Percentiles rank a stretch among this genome's conserved stretches.
Conservation (phyloP, 2,888 invertebrate species). For the Polietes domitor region DNA sequence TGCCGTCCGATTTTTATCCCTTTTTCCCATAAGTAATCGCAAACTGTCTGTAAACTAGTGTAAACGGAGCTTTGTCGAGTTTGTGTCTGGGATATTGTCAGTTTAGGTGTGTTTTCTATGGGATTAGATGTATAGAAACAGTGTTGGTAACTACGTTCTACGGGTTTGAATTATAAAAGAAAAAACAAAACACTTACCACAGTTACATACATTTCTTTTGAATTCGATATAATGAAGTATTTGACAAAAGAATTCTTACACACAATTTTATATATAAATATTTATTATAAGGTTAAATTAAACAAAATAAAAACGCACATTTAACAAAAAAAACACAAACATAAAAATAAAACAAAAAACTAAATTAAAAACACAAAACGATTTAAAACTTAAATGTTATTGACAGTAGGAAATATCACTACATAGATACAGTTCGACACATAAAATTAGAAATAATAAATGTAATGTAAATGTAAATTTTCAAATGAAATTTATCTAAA, state of each 20-base stretch:
- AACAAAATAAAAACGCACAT: slow-evolving; percentile 37
- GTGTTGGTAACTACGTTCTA: neutral
- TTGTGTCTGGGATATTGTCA: slow-evolving; percentile 4
- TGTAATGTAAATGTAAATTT: slow-evolving; percentile 5
- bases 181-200: slow-evolving; percentile 57
- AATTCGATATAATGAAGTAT: slow-evolving; percentile 24
- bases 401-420: slow-evolving; percentile 66
- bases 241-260: slow-evolving; percentile 48
- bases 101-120: slow-evolving; percentile 4
- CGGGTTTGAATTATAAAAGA: slow-evolving; percentile 16
- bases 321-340: no score
- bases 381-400: slow-evolving; percentile 62
- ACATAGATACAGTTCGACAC: slow-evolving; percentile 39
- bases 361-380: slow-evolving; percentile 38
- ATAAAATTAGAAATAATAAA: slow-evolving; percentile 27
- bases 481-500: slow-evolving; percentile 22
- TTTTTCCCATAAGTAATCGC: no score
- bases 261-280: slow-evolving; percentile 56
- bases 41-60: no score
- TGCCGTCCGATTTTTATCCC: no score
- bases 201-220: slow-evolving; percentile 33
- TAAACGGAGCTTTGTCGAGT: neutral
- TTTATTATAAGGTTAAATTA: slow-evolving; percentile 63
- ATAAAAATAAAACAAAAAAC: slow-evolving; percentile 12
- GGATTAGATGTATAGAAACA: neutral